Percentiles rank a stretch among this genome's conserved stretches.
Evolutionary conservation across 2,113 vertebrate species (phyloP).

Genomic region (Butastur rufipennis): DNA sequence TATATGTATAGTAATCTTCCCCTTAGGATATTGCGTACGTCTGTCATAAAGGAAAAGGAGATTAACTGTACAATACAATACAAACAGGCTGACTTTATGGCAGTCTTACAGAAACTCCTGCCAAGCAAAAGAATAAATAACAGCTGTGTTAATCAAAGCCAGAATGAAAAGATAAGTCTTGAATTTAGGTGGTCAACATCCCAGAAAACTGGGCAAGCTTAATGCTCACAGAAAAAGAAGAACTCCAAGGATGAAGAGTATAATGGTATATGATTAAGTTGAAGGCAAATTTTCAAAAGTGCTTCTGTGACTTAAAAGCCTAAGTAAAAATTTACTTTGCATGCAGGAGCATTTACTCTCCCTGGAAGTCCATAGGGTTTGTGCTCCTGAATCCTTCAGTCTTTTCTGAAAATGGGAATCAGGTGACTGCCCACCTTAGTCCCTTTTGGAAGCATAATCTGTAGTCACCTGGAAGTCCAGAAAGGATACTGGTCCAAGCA

Average conservation of each 20-base stretch:
- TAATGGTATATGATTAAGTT: background rate
- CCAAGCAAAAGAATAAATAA: conserved; percentile 22
- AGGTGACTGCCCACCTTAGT: background rate
- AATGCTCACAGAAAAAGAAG: background rate
- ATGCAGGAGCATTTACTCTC: background rate
- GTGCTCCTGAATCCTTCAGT: background rate
- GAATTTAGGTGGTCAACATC: conserved; percentile 32
- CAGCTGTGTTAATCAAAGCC: conserved; percentile 28
- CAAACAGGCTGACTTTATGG: background rate
- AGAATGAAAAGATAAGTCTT: conserved; percentile 36
- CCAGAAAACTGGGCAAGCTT: background rate
- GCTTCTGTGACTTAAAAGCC: background rate
- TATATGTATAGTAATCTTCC: background rate
- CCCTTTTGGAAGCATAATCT: background rate
- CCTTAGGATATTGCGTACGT: background rate
- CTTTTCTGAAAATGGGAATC: background rate
- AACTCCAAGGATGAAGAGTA: background rate
- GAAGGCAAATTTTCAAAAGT: background rate
- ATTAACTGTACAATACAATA: background rate
- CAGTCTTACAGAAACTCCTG: background rate
- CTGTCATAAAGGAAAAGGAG: conserved; percentile 8
- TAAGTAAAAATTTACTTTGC: background rate
- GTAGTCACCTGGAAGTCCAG: background rate
- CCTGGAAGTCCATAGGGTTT: background rate
- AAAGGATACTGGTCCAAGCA: background rate